phyloP scores from a whole-genome alignment of 2,888 invertebrate genomes.

The Andrena praecox region DNA sequence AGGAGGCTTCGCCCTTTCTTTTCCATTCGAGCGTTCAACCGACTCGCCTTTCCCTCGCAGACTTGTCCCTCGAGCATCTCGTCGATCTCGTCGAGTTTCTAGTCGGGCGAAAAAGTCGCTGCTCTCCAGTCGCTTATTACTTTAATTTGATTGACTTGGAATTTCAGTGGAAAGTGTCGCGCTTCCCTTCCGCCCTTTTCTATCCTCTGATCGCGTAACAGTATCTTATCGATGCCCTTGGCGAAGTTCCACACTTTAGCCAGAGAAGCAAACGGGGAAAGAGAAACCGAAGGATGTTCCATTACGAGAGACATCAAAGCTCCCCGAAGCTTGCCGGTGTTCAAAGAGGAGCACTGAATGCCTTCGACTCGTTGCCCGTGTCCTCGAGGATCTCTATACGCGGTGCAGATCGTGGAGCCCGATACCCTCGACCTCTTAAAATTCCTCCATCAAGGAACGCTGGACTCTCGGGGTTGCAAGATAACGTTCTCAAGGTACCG shows the following conservation, averaged over 20 bases:
- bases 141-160: constrained; percentile 46
- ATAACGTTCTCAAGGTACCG: background rate
- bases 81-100: background rate
- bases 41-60: background rate
- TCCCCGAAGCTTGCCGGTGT: constrained; percentile 16
- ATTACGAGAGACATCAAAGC: constrained; percentile 71
- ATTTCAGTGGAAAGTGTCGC: constrained; percentile 26
- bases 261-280: background rate
- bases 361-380: background rate
- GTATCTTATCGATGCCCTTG: constrained; percentile 14
- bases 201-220: constrained; percentile 25
- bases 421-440: background rate
- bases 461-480: background rate
- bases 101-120: background rate
- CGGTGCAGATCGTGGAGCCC: background rate
- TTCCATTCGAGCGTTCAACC: background rate
- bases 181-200: constrained; percentile 15
- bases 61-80: background rate
- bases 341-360: constrained; percentile 14
- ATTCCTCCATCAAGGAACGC: constrained; percentile 13
- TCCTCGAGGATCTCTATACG: background rate
- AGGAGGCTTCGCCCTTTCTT: constrained; percentile 7
- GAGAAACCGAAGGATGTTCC: constrained; percentile 49
- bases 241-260: no score
- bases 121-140: constrained; percentile 39